Percentiles rank a stretch among this genome's conserved stretches.
Evolutionary conservation across 2,888 invertebrate genomes (phyloP).

Genomic region (Frankliniella fusca): DNA sequence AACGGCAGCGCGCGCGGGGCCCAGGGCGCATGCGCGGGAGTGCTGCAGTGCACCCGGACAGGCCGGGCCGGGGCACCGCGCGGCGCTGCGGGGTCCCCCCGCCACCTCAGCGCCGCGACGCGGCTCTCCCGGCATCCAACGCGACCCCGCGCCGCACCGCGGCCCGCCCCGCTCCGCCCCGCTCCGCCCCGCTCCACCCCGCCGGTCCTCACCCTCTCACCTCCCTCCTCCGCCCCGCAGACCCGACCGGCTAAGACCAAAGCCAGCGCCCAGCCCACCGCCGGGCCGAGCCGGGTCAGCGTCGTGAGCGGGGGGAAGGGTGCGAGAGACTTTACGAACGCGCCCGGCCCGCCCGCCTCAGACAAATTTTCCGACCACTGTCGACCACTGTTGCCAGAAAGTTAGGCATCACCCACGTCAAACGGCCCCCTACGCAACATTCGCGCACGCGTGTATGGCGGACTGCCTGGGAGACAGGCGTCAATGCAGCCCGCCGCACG

Average conservation of each 20-base stretch:
- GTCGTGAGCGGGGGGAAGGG: background rate
- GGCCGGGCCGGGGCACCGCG: constrained; percentile 40
- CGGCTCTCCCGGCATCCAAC: constrained; percentile 15
- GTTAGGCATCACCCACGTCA: no score
- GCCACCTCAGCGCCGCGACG: constrained; percentile 24
- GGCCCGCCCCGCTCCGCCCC: background rate
- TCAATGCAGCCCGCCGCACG: no score
- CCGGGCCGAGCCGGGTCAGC: background rate
- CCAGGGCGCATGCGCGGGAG: constrained; percentile 39
- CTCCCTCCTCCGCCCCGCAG: background rate
- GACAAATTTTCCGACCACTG: no score
- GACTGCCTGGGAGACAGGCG: no score
- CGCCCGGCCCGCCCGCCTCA: background rate
- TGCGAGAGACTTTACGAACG: background rate
- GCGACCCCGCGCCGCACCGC: constrained; percentile 6
- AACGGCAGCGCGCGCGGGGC: background rate
- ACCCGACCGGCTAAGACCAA: background rate
- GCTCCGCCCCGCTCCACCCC: background rate
- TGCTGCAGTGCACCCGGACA: constrained; percentile 40
- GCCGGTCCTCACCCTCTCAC: background rate
- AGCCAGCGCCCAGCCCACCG: background rate
- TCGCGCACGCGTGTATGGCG: no score
- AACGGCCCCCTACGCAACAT: no score
- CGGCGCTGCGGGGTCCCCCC: constrained; percentile 42
- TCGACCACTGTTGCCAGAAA: no score